Base-by-base conservation (phyloP, 2,888 invertebrate genomes). In the Coremacera marginata region DNA sequence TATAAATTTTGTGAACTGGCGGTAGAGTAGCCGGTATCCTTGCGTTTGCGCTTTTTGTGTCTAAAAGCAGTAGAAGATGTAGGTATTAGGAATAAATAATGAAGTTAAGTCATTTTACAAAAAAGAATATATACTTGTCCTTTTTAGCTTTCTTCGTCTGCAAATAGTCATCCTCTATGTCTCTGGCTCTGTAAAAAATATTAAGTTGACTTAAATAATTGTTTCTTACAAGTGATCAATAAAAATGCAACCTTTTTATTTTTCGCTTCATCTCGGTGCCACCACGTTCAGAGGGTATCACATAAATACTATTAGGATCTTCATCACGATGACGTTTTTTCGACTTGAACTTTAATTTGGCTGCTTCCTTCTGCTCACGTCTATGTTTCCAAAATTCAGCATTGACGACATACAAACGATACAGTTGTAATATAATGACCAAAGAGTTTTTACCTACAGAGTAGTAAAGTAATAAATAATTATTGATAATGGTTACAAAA, bases 371-470 rank as follows among this genome's bases (percentile, higher is more conserved):
- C 72, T 83, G 84, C 72, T 86, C 89, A 0, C 88, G 85, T 3
- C 89, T 89, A 80, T 82, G 84, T 82, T 90, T 91, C 82, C 89
- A 89, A 82, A 90, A 93, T 85, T 95, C 95, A 31, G 94, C 91
- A 82, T 95, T 94, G 0, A 96, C 92, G 0, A 96, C 95, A 85
- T 95, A 94, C 0, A 97, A 90, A 7, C 96, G 91, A 86, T 97
- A 97, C 76, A 96, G 90, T 88, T 97, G 96, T 0, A 98, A 91
- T 0, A 96, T 89, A 78, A 98, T 97, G 11, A 98, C 97, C 88
- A 96, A 90, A 0, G 94, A 94, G 86, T 96, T 96, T 86, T 94
- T 94, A 80, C 89, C 89, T 91, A 91, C 89, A 25, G n/a, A n/a
- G n/a, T n/a, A n/a, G n/a, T n/a, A n/a, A n/a, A n/a, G n/a, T n/a